Base-by-base conservation (phyloP, 2,113 vertebrate genomes). In the Pithys albifrons region DNA sequence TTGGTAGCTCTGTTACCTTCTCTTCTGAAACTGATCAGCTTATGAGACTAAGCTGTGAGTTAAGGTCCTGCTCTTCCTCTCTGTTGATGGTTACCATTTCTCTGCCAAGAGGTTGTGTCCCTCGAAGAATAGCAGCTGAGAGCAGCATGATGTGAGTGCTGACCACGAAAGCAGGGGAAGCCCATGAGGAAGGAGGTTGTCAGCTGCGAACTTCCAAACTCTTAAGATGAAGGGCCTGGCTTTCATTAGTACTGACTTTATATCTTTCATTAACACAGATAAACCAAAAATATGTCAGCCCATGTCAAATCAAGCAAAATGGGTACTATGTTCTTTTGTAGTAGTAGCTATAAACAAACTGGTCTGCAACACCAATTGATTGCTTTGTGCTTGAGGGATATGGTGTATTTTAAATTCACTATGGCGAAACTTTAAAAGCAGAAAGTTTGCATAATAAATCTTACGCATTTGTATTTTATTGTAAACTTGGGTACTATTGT, bases 131-230 rank as follows among this genome's bases (percentile, higher is more conserved):
- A 85, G 51, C 59, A 89, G 35, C 58, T 2, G 8, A 49, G 31
- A 72, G 5, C 0, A 0, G 41, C 79, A 17, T 43, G 41, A 10
- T 4, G 35, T 0, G 7, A 75, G 35, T 0, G 0, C 33, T 43
- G 28, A 15, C 10, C 28, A 45, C 29, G 1, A 1, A 8, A 18
- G 39, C 29, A 55, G 35, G 3, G 23, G 18, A 39, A 85, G 46
- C 22, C 59, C 17, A 6, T 0, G 0, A 3, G 2, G 33, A 80
- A 72, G 62, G 19, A 72, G 35, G 2, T 6, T 31, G 35, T 48
- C 72, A 65, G 39, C 33, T 48, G 46, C 45, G 54, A 80, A 43
- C 14, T 27, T 14, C 29, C 27, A 29, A 41, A 29, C 18, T 52
- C 19, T n/a, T 24, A 62, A 39, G 65, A 49, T 8, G 31, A 74